phyloP scores from a whole-genome alignment of 2,797 vertebrate genomes.

The Myotis daubentonii region DNA sequence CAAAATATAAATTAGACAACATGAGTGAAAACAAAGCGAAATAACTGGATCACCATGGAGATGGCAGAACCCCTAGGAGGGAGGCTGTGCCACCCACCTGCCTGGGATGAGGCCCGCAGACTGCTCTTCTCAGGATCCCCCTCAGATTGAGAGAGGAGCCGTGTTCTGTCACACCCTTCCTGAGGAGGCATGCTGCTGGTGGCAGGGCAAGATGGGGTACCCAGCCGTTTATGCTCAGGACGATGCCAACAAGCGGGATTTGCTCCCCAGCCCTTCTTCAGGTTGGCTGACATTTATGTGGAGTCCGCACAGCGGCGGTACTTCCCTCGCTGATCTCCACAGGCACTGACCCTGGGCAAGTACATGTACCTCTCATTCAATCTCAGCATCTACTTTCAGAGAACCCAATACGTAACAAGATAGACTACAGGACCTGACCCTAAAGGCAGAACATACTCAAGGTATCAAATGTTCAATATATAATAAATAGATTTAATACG shows the following conservation, averaged over 20 bases:
- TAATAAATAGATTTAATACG: neutral
- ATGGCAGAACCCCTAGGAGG: neutral
- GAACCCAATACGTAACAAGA: too few relatives aligned
- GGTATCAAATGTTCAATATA: neutral
- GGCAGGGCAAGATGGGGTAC: neutral
- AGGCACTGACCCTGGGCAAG: neutral
- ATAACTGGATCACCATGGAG: neutral
- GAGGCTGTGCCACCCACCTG: neutral
- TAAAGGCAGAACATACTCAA: neutral
- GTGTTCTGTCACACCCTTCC: neutral
- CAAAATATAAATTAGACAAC: neutral
- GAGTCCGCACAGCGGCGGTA: neutral
- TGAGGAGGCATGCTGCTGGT: neutral
- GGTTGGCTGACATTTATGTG: neutral
- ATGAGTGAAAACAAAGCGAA: neutral
- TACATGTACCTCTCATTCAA: neutral
- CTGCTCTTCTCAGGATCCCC: neutral
- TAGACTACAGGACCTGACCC: neutral
- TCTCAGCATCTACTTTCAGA: neutral
- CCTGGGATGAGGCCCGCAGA: too few relatives aligned
- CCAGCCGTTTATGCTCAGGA: neutral
- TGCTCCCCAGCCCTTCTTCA: neutral
- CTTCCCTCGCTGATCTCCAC: neutral
- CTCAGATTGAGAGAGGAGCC: neutral
- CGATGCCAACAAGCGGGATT: fast-evolving